Evolutionary conservation across 2,797 vertebrate species (phyloP), one percentile per base, ranked within the genome.

Genomic region (Neosalanx taihuensis): DNA sequence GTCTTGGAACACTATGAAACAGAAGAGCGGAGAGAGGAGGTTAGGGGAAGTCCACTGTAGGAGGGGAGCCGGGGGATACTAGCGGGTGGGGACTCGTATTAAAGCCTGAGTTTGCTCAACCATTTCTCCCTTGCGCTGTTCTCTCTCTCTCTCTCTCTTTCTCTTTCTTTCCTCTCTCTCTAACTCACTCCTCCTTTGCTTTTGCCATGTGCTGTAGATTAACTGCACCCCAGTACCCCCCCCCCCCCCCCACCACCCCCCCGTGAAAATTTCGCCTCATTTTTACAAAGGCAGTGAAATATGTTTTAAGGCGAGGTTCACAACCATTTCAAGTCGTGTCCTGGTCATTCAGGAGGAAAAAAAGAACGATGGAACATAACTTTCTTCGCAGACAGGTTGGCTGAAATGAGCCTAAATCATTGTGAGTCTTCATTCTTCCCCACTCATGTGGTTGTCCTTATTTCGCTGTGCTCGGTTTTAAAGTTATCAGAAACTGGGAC

Each of bases 1-100:
- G 77, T 84, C 80, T 84, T 91, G 89, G 81, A 91, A 82, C 77
- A 72, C 77, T 79, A 83, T 87, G 75, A 90, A 90, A 82, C 76
- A 72, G 76, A 84, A 65, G 69, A 76, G 73, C 53, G 68, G 76
- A 72, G 64, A 30, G 69, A 73, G 80, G 80, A 77, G 79, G 84
- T 86, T 87, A 77, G 80, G 81, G 80, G 78, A 83, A 87, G 85
- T 87, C 81, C 79, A 84, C 75, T 75, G 79, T 71, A 63, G 63
- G 76, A 81, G 76, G 74, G 77, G 78, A 80, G 66, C 80, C 78
- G 71, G 78, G 80, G 79, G 82, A 81, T 87, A 85, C 90, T 88
- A 86, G 80, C 66, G 66, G 75, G 74, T 66, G 74, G 83, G 85
- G 86, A 86, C 82, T 83, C 75, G 73, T 86, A 82, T 85, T 77